Evolutionary conservation across 2,113 vertebrate genomes (phyloP).

Genomic region (Trematomus loennbergii): DNA sequence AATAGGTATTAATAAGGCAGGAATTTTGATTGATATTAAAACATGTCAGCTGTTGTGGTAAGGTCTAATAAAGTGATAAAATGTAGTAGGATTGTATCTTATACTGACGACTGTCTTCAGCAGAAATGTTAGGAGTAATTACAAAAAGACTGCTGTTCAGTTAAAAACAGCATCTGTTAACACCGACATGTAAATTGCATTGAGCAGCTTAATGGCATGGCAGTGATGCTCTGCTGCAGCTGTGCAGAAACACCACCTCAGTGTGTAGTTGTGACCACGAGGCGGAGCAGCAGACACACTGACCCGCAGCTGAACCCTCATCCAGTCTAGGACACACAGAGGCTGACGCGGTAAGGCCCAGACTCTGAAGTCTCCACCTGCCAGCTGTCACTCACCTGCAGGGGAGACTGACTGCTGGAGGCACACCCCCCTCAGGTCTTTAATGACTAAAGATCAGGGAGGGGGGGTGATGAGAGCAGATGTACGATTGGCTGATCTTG

Average conservation of each 20-base stretch:
- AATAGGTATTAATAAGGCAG: too few species aligned
- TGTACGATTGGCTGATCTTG: not conserved
- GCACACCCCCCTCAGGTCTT: not conserved
- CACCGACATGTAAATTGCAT: not conserved
- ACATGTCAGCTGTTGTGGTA: too few species aligned
- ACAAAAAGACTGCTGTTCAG: not conserved
- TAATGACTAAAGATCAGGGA: not conserved
- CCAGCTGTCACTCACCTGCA: not conserved
- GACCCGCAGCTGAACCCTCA: constrained; percentile 47
- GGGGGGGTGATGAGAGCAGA: constrained; percentile 5
- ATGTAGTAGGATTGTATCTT: not conserved
- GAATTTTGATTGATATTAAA: too few species aligned
- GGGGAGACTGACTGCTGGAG: not conserved
- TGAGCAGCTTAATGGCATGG: not conserved
- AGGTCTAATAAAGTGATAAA: too few species aligned
- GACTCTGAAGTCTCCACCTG: constrained; percentile 25
- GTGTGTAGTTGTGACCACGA: not conserved
- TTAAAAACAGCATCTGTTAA: constrained; percentile 17
- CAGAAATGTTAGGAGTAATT: not conserved
- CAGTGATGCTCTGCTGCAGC: not conserved
- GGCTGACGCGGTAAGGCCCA: constrained; percentile 6
- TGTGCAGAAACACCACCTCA: not conserved
- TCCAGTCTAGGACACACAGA: constrained; percentile 17
- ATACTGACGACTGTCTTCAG: not conserved
- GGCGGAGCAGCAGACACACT: constrained; percentile 19